Evolutionary conservation across 2,888 invertebrate genomes (phyloP).

Genomic region (Stenchaetothrips biformis): DNA sequence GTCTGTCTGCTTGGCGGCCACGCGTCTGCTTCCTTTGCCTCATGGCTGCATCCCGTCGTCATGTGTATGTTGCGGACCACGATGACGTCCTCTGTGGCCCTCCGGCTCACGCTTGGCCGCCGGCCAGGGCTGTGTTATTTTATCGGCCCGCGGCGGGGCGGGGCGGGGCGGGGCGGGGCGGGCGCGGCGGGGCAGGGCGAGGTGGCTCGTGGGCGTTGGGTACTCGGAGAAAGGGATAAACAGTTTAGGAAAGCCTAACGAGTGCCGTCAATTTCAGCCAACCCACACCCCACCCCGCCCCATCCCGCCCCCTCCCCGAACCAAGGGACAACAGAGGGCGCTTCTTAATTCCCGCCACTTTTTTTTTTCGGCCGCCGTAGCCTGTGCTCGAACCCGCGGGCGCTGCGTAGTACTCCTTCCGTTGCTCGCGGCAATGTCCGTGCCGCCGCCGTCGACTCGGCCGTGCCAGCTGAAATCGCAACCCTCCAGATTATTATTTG

Average conservation of each 20-base stretch:
- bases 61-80: conserved; percentile 1
- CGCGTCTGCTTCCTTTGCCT: no score
- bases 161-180: background rate
- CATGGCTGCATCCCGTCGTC: background rate
- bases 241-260: conserved; percentile 11
- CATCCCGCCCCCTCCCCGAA: background rate
- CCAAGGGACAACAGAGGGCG: background rate
- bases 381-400: background rate
- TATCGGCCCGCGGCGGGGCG: background rate
- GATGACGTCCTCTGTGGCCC: no score
- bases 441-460: no score
- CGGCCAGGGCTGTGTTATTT: conserved; percentile 10
- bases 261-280: conserved; percentile 13
- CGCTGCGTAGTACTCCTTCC: background rate
- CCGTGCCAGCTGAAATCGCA: no score
- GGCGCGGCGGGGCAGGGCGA: background rate
- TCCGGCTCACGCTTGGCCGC: conserved; percentile 2
- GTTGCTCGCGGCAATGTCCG: no score
- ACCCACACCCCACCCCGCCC: background rate
- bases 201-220: no score
- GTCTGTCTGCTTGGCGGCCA: no score
- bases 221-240: conserved; percentile 17
- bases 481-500: background rate
- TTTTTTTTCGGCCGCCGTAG: background rate
- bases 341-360: background rate